Evolutionary conservation across 1,140 invertebrate species (phyloP).

Genomic region (Ceratitis capitata): DNA sequence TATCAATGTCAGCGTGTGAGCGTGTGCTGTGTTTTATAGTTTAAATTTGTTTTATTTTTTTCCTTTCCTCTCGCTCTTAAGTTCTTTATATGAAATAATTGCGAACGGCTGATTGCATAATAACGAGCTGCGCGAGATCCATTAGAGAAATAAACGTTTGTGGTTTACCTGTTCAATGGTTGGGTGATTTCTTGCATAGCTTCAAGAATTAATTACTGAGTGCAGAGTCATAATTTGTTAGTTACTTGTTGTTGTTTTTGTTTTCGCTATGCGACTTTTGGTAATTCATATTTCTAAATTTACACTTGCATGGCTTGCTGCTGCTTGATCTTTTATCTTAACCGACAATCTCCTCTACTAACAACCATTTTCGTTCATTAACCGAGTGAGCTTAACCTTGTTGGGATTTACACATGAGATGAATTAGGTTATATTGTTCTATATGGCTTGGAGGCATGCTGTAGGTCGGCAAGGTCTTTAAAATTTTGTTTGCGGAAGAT

Average conservation of each 20-base stretch:
- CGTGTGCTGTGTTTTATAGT: neutral
- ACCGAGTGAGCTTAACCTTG: neutral
- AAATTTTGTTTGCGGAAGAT: conserved; percentile 9
- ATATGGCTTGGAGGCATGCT: neutral
- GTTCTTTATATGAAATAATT: neutral
- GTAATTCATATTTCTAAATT: no score
- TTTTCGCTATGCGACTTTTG: no score
- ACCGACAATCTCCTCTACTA: neutral
- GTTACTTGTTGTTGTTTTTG: neutral
- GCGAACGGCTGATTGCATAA: neutral
- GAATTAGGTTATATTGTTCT: neutral
- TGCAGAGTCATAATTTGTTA: neutral
- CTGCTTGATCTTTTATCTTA: neutral
- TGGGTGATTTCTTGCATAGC: neutral
- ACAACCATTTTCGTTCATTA: neutral
- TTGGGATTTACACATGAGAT: neutral
- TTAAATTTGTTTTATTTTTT: neutral
- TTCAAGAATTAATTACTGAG: neutral
- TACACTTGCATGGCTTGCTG: neutral
- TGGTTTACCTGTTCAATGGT: neutral
- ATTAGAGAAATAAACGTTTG: neutral
- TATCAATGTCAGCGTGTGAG: neutral
- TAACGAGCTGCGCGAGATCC: neutral
- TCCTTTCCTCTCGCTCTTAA: neutral
- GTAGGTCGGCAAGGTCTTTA: neutral